Conservation (phyloP, 2,888 invertebrate genomes). For the Erebia epiphron region DNA sequence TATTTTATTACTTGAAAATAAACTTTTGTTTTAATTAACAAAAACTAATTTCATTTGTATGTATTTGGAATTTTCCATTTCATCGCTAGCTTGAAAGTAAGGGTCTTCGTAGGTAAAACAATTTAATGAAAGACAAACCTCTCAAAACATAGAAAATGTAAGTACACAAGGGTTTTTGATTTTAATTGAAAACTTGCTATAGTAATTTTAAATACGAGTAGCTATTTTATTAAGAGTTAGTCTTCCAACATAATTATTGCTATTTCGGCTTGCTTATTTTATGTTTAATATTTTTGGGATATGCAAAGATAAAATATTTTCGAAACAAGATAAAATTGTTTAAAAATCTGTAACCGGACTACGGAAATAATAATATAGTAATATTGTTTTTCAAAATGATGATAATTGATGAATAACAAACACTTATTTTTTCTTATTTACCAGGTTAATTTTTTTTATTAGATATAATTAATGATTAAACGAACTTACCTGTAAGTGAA, state of each 20-base stretch:
- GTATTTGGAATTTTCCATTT: not conserved
- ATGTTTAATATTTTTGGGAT: too few relatives aligned
- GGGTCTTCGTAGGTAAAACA: not conserved
- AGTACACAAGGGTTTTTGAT: not conserved
- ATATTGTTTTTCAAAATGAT: too few relatives aligned
- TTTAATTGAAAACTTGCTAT: not conserved
- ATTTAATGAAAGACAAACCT: not conserved
- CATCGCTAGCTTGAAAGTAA: not conserved
- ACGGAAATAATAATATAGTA: too few relatives aligned
- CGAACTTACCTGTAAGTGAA: too few relatives aligned
- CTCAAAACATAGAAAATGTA: not conserved
- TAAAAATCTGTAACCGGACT: too few relatives aligned
- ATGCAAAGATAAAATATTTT: too few relatives aligned
- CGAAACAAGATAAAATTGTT: too few relatives aligned
- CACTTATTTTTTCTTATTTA: too few relatives aligned
- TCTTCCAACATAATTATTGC: not conserved
- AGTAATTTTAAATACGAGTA: not conserved
- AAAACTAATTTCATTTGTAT: not conserved
- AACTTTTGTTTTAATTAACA: not conserved
- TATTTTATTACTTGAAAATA: not conserved
- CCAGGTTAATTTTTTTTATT: too few relatives aligned
- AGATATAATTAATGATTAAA: too few relatives aligned
- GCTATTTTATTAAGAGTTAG: not conserved
- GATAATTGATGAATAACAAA: too few relatives aligned
- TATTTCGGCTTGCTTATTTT: too few relatives aligned